Percentiles rank a stretch among this genome's conserved stretches.
Evolutionary conservation across 2,113 vertebrate species (phyloP).

Genomic region (Halcyon malimbica): DNA sequence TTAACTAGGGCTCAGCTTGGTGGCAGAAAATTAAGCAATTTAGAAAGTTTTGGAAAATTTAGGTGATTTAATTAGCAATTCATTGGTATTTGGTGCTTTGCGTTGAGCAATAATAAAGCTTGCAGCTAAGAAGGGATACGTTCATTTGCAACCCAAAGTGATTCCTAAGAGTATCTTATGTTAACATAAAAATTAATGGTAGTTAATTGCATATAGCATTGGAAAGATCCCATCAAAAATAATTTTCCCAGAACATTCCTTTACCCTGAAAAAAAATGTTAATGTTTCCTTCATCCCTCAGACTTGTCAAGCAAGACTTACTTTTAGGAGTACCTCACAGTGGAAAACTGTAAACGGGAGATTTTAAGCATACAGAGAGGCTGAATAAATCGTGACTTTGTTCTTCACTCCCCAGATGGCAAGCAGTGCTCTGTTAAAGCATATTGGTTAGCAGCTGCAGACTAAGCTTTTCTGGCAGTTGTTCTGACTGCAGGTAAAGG

Average conservation of each 20-base stretch:
- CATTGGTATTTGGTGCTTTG: neutral
- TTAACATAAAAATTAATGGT: neutral
- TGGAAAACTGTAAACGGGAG: neutral
- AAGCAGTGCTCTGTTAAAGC: neutral
- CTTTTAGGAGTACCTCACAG: constrained; percentile 7
- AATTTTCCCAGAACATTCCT: neutral
- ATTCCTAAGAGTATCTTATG: neutral
- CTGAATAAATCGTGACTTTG: constrained; percentile 4
- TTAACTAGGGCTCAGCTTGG: neutral
- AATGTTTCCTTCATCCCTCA: neutral
- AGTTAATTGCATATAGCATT: neutral
- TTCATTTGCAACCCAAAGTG: neutral
- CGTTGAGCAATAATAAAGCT: neutral
- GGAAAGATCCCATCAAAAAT: neutral
- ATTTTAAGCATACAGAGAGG: neutral
- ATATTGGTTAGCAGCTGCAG: neutral
- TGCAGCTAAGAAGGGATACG: neutral
- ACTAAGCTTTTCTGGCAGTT: neutral
- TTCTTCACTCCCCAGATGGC: neutral
- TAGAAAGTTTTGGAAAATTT: neutral
- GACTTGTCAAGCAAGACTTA: neutral
- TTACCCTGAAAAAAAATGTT: neutral
- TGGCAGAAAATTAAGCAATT: neutral
- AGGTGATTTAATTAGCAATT: neutral
- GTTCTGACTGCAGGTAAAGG: neutral